Percentiles rank a stretch among this genome's conserved stretches.
Evolutionary conservation across 2,888 invertebrate genomes (phyloP).

Genomic region (Schrankia costaestrigalis): DNA sequence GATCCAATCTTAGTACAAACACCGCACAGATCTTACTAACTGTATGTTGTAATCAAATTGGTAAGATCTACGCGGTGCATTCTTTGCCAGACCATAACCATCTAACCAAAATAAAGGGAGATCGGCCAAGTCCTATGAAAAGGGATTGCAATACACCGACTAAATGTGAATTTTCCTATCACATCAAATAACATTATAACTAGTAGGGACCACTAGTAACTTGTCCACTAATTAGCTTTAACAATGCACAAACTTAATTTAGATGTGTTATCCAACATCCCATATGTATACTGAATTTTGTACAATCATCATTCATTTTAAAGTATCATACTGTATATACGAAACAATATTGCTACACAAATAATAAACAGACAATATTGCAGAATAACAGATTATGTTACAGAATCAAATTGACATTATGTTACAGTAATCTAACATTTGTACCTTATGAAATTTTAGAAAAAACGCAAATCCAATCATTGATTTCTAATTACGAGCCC

Average conservation of each 20-base stretch:
- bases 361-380: constrained; percentile 29
- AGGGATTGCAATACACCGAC: constrained; percentile 70
- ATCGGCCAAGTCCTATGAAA: constrained; percentile 55
- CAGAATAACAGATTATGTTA: constrained; percentile 33
- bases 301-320: constrained; percentile 44
- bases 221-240: constrained; percentile 64
- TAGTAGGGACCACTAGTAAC: constrained; percentile 60
- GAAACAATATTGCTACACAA: too few relatives aligned
- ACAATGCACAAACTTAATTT: constrained; percentile 69
- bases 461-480: constrained; percentile 55
- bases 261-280: constrained; percentile 55
- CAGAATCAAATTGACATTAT: constrained; percentile 49
- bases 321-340: too few relatives aligned
- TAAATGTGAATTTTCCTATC: constrained; percentile 63
- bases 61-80: constrained; percentile 19
- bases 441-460: constrained; percentile 65
- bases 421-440: constrained; percentile 62
- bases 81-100: constrained; percentile 35
- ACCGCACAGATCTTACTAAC: constrained; percentile 19
- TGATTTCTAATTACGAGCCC: constrained; percentile 48
- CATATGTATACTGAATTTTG: constrained; percentile 49
- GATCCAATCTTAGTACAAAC: constrained; percentile 29
- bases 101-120: constrained; percentile 48
- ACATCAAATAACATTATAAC: constrained; percentile 72
- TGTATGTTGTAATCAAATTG: constrained; percentile 6